phyloP scores from a whole-genome alignment of 2,797 vertebrate species.

The Artibeus jamaicensis region DNA sequence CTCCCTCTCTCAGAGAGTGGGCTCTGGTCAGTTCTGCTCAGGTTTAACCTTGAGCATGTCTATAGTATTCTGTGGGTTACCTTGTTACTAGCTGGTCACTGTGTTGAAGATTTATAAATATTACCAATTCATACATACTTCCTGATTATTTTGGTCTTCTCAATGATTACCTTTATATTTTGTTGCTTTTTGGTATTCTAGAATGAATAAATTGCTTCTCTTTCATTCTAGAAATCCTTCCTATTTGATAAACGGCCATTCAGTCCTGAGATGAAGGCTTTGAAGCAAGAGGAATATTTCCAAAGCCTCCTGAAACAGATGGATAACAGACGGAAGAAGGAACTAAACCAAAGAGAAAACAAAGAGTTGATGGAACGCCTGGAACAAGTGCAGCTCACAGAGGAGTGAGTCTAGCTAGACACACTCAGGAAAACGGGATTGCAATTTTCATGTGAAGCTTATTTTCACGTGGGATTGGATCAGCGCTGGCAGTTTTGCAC shows the following conservation, averaged over 20 bases:
- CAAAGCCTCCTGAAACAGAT: conserved; percentile 84
- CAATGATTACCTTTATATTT: background rate
- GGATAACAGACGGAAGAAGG: conserved; percentile 65
- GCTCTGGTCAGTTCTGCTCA: background rate
- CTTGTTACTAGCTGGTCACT: background rate
- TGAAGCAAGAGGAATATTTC: conserved; percentile 82
- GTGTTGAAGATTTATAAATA: background rate
- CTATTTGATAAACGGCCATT: conserved; percentile 84
- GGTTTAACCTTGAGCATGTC: background rate
- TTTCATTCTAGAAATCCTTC: conserved; percentile 83
- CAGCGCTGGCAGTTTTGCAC: background rate
- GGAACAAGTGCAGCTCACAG: conserved; percentile 85
- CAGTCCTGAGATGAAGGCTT: conserved; percentile 79
- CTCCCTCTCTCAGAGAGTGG: background rate
- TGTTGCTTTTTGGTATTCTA: background rate
- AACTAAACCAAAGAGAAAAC: conserved; percentile 78
- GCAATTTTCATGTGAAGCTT: background rate
- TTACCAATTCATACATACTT: conserved; percentile 12
- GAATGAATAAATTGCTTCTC: conserved; percentile 31
- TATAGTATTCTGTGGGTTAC: background rate
- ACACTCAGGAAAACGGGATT: rapidly evolving
- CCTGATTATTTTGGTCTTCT: conserved; percentile 1
- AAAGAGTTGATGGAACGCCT: conserved; percentile 80
- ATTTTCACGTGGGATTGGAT: background rate
- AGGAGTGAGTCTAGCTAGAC: conserved; percentile 84